Evolutionary conservation across 2,888 invertebrate species (phyloP), one percentile per base, ranked within the genome.

Genomic region (Watsonalla binaria): DNA sequence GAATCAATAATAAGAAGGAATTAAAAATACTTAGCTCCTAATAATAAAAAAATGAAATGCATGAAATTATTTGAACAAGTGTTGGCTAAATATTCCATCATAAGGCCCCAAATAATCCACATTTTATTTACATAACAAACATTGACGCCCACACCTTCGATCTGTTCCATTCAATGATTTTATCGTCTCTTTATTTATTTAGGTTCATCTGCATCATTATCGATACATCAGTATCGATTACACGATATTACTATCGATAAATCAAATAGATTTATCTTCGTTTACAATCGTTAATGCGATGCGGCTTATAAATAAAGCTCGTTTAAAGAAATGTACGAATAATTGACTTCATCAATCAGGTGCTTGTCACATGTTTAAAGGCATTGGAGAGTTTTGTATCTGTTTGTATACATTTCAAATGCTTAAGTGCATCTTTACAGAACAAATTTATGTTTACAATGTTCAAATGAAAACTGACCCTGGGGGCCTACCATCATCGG

Each of bases 121-220:
- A 53, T 45, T 53, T 56, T 62, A 66, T 69, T 65, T 58, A 62
- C 62, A 63, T 61, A 60, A 62, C 65, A 66, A 66, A 57, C 48
- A 48, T 58, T 57, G 61, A 56, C 65, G 58, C 69, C 67, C 65
- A 73, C 68, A 58, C 63, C 56, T 63, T 56, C 57, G 65, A 66
- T 61, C 55, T 63, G 60, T 63, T 50, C 52, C 39, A 63, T 64
- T 68, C 65, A 69, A 54, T 59, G 62, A 60, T 69, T 66, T 61
- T 67, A 65, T 74, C 63, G 35, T 51, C 34, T 57, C 53, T 64
- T 59, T 79, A 73, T 82, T 78, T 76, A 74, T 79, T 77, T 76
- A 76, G 70, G 74, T 60, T 67, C 76, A 70, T 72, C 70, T 69
- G 67, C 67, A 72, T 72, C 69, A 74, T 74, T 74, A 80, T 75